phyloP scores from a whole-genome alignment of 2,113 vertebrate genomes.

The Podarcis raffonei region DNA sequence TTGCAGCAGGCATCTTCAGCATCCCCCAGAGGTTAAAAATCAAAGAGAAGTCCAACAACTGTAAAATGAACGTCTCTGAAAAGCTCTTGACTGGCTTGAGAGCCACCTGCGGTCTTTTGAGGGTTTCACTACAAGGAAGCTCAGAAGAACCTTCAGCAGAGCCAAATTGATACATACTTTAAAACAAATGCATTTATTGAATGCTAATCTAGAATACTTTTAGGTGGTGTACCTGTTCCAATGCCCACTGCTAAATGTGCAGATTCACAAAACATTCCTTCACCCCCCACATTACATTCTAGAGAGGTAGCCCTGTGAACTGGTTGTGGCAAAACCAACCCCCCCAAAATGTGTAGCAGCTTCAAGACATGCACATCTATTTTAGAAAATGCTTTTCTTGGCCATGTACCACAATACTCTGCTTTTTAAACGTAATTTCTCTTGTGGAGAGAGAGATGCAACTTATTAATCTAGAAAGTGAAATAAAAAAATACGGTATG shows the following conservation, averaged over 20 bases:
- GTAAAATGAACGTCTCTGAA: background rate
- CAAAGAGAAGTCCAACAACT: constrained; percentile 26
- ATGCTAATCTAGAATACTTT: background rate
- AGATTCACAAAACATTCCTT: background rate
- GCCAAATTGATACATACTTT: background rate
- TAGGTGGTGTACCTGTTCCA: background rate
- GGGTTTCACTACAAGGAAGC: background rate
- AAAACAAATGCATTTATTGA: background rate
- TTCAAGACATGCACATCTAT: too few species aligned
- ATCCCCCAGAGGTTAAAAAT: constrained; percentile 32
- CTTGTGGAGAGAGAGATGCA: background rate
- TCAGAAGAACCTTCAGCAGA: too few species aligned
- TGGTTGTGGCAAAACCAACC: background rate
- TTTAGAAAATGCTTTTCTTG: background rate
- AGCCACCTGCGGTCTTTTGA: background rate
- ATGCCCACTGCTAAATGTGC: too few species aligned
- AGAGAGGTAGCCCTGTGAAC: too few species aligned
- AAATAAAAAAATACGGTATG: too few species aligned
- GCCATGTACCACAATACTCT: too few species aligned
- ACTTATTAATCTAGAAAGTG: background rate
- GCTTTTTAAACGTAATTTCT: background rate
- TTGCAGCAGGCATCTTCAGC: constrained; percentile 39
- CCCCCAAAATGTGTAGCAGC: too few species aligned
- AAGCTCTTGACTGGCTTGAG: background rate
- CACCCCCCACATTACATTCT: background rate